Evolutionary conservation across 2,888 invertebrate genomes (phyloP).

Genomic region (Cataglyphis livida): DNA sequence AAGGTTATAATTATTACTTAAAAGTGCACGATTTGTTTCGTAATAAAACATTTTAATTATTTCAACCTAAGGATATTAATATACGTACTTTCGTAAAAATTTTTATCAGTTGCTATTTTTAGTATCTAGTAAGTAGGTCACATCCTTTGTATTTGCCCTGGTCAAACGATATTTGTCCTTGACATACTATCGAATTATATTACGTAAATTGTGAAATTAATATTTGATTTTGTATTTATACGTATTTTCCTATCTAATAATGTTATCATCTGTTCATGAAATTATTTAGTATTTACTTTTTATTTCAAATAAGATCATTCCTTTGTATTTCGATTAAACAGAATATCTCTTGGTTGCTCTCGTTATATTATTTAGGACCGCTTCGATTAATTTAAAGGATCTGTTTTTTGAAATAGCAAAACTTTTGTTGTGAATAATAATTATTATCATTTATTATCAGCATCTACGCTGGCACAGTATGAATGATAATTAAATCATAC

Average conservation of each 20-base stretch:
- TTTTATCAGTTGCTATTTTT: not conserved
- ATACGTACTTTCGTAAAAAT: not conserved
- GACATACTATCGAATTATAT: not conserved
- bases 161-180: conserved; percentile 16
- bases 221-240: not conserved
- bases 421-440: not conserved
- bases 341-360: not conserved
- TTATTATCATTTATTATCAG: too few relatives aligned
- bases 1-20: not conserved
- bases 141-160: conserved; percentile 48
- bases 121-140: conserved; percentile 61
- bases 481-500: not conserved
- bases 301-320: not conserved
- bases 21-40: not conserved
- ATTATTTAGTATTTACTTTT: not conserved
- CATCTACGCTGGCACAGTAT: too few relatives aligned
- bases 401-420: not conserved
- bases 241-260: not conserved
- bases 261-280: not conserved
- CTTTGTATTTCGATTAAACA: not conserved
- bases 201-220: conserved; percentile 17
- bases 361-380: too few relatives aligned
- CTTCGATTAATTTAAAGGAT: not conserved
- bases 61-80: not conserved
- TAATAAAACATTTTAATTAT: conserved; percentile 1